Evolutionary conservation across 2,797 vertebrate species (phyloP).

Genomic region (Myotis myotis): DNA sequence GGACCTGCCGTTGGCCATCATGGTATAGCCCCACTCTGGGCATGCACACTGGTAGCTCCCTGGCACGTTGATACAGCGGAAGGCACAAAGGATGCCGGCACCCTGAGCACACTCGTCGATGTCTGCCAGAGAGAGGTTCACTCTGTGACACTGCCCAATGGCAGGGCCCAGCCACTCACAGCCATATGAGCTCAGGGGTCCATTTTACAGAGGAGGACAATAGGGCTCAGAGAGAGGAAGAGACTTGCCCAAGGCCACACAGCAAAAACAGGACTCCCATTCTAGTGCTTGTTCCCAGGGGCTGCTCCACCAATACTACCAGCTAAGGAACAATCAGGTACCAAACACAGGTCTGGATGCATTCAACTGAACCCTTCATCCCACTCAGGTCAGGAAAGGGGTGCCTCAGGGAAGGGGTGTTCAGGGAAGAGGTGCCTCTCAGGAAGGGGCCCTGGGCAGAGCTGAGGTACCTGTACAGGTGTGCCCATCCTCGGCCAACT

Average conservation of each 20-base stretch:
- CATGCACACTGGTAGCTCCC: conserved; percentile 96
- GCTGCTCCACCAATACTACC: accelerated
- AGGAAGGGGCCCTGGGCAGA: neutral
- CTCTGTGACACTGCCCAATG: neutral
- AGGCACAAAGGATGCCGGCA: conserved; percentile 91
- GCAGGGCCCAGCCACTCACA: accelerated
- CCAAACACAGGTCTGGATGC: accelerated
- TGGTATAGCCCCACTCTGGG: conserved; percentile 91
- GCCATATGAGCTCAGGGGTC: neutral
- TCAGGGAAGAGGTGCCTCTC: accelerated
- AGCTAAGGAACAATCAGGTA: neutral
- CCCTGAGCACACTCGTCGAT: conserved; percentile 95
- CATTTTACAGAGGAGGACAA: neutral
- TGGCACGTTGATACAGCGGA: conserved; percentile 93
- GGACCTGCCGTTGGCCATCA: conserved; percentile 91
- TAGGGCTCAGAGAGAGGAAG: neutral
- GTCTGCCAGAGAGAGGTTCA: conserved; percentile 83
- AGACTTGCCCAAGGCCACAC: neutral
- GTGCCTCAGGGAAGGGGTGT: neutral
- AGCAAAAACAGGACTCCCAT: neutral
- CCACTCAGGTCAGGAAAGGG: neutral
- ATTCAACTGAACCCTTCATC: neutral
- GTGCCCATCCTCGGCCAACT: conserved; percentile 93
- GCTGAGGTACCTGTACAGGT: conserved; percentile 90
- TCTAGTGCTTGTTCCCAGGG: accelerated